A percentile compares a stretch with the other conserved stretches of the same genome.
phyloP scores from a whole-genome alignment of 2,113 vertebrate species.

The Oryzias curvinotus region DNA sequence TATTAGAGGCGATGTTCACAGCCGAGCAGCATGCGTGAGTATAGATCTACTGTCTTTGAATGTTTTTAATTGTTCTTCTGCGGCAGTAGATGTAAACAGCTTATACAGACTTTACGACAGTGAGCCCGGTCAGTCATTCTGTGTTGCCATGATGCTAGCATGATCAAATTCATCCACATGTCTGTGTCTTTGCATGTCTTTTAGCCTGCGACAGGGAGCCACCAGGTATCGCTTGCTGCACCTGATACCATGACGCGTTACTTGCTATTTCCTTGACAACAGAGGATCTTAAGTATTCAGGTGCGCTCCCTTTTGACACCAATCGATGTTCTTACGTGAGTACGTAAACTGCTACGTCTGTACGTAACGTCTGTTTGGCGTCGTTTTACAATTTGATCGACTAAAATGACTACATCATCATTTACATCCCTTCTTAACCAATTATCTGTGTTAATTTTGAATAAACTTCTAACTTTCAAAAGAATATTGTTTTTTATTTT shows the following conservation, averaged over 20 bases:
- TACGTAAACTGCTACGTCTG: no score
- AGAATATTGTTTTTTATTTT: background rate
- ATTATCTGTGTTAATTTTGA: background rate
- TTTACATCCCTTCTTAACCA: no score
- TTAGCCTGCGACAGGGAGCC: slow-evolving; percentile 20
- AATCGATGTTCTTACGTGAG: background rate
- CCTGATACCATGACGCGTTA: slow-evolving; percentile 59
- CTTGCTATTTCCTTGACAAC: slow-evolving; percentile 62
- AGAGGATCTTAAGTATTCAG: slow-evolving; percentile 57
- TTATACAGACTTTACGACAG: slow-evolving; percentile 57
- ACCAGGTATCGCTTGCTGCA: slow-evolving; percentile 45
- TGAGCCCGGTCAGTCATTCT: background rate
- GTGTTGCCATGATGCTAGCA: slow-evolving; percentile 1
- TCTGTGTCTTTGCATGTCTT: slow-evolving; percentile 15
- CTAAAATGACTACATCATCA: no score
- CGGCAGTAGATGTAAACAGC: slow-evolving; percentile 47
- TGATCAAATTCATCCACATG: background rate
- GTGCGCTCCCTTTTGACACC: slow-evolving; percentile 33
- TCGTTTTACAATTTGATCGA: no score
- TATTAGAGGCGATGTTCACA: background rate
- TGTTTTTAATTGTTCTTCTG: background rate
- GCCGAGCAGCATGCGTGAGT: slow-evolving; percentile 47
- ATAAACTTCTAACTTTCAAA: background rate
- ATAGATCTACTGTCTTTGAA: background rate
- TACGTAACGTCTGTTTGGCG: no score